Conservation (phyloP, 2,888 invertebrate genomes). For the Drosophila quasianomalipes region DNA sequence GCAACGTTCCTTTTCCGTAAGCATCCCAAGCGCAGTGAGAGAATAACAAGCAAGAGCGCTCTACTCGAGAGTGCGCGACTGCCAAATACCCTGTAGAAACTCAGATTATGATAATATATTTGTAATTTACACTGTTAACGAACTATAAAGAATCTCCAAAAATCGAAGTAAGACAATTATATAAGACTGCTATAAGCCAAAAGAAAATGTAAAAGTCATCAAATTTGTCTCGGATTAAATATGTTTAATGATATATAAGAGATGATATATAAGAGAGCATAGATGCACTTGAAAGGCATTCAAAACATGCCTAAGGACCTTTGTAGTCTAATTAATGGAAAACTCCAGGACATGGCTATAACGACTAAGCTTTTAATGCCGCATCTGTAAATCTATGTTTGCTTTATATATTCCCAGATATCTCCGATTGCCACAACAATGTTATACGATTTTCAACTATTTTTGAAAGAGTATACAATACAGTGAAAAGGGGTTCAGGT, state of each 20-base stretch:
- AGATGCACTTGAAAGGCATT: too few species aligned
- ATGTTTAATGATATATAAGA: neutral
- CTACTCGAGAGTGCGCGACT: neutral
- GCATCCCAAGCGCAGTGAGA: neutral
- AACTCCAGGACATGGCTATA: too few species aligned
- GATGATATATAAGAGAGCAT: too few species aligned
- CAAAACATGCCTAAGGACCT: too few species aligned
- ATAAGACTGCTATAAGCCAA: too few species aligned
- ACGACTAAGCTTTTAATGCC: too few species aligned
- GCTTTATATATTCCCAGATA: too few species aligned
- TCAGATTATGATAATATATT: neutral
- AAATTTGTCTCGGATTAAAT: neutral
- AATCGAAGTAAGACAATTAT: neutral
- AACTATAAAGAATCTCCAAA: neutral
- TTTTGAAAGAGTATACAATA: neutral
- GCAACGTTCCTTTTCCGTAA: constrained; percentile 21
- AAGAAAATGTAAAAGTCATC: too few species aligned
- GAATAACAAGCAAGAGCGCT: neutral
- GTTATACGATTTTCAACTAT: neutral
- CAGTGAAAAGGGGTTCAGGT: neutral
- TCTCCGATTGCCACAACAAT: neutral
- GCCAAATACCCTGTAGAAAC: neutral
- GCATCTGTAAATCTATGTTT: too few species aligned
- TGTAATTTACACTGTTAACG: neutral
- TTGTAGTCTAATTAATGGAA: too few species aligned